These are phyloP conservation scores for Phengaris arion DNA, from an alignment of 2,888 invertebrate genomes.

Conservation along the genomic window DNA sequence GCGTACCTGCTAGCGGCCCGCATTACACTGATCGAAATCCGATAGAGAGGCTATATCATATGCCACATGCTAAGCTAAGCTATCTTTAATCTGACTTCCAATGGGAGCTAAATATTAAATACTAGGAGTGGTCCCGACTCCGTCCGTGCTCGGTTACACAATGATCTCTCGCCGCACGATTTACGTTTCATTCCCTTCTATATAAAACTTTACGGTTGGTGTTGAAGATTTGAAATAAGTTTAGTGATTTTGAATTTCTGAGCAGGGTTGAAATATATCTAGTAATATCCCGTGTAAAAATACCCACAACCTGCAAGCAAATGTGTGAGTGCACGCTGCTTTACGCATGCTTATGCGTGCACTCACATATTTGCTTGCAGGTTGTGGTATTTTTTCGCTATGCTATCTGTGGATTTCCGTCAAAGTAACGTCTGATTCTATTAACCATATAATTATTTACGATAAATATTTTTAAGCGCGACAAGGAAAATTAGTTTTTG, in stretches of 20 bases:
- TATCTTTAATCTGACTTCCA: conserved; percentile 24
- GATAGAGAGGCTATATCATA: conserved; percentile 28
- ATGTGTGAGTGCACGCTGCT: too few relatives aligned
- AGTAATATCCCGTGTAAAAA: too few relatives aligned
- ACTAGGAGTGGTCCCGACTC: conserved; percentile 6
- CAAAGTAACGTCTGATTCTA: too few relatives aligned
- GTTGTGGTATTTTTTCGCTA: too few relatives aligned
- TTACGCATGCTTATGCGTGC: too few relatives aligned
- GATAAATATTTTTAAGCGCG: not conserved
- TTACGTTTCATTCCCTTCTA: not conserved
- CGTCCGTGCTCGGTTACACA: conserved; percentile 9
- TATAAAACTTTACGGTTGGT: conserved; percentile 13
- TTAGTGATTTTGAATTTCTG: conserved; percentile 9
- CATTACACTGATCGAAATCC: conserved; percentile 34
- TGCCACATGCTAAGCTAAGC: conserved; percentile 28
- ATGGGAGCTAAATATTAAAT: conserved; percentile 22
- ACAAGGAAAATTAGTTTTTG: not conserved
- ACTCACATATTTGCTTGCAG: too few relatives aligned
- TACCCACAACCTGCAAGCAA: too few relatives aligned
- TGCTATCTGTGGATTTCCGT: too few relatives aligned
- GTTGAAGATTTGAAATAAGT: conserved; percentile 12
- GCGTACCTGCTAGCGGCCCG: conserved; percentile 32
- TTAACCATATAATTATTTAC: not conserved
- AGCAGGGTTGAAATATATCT: not conserved
- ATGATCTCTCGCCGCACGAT: conserved; percentile 14